Evolutionary conservation across 1,140 invertebrate genomes (phyloP).

Genomic region (Drosophila ironensis): DNA sequence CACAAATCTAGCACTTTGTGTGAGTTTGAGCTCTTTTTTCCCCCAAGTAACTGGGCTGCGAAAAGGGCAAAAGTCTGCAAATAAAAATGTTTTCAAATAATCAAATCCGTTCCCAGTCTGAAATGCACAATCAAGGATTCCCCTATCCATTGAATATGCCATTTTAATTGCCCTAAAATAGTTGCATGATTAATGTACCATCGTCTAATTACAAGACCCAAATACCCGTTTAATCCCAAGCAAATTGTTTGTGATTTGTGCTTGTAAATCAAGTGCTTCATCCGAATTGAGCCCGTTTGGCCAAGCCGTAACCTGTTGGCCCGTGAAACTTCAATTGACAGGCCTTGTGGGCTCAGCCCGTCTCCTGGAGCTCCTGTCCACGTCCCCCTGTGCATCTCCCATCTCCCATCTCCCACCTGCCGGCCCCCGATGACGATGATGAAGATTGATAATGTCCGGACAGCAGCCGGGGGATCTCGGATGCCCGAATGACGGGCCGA

Average conservation of each 20-base stretch:
- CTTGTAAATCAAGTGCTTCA: too few species aligned
- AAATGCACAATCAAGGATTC: too few species aligned
- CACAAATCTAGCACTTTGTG: conserved; percentile 12
- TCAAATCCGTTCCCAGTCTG: too few species aligned
- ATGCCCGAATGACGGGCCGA: not conserved
- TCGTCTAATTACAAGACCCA: too few species aligned
- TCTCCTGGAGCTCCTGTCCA: too few species aligned
- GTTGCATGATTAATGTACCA: too few species aligned
- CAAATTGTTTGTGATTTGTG: too few species aligned
- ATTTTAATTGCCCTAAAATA: too few species aligned
- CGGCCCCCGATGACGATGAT: conserved; percentile 8
- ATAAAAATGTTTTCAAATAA: too few species aligned
- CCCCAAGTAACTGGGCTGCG: not conserved
- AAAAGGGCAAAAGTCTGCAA: not conserved
- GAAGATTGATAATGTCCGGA: conserved; percentile 44
- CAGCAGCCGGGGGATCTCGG: not conserved
- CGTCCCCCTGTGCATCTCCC: too few species aligned
- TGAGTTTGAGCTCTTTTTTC: not conserved
- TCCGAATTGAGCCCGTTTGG: conserved; percentile 5
- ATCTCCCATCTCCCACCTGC: conserved; percentile 9
- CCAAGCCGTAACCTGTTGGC: not conserved
- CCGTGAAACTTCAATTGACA: conserved; percentile 25
- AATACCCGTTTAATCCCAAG: too few species aligned
- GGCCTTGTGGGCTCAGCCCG: not conserved
- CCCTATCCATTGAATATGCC: too few species aligned